Percentiles rank a stretch among this genome's conserved stretches.
These are phyloP conservation scores for Ceriagrion tenellum DNA, from an alignment of 2,888 invertebrate genomes.

Conservation along the genomic window DNA sequence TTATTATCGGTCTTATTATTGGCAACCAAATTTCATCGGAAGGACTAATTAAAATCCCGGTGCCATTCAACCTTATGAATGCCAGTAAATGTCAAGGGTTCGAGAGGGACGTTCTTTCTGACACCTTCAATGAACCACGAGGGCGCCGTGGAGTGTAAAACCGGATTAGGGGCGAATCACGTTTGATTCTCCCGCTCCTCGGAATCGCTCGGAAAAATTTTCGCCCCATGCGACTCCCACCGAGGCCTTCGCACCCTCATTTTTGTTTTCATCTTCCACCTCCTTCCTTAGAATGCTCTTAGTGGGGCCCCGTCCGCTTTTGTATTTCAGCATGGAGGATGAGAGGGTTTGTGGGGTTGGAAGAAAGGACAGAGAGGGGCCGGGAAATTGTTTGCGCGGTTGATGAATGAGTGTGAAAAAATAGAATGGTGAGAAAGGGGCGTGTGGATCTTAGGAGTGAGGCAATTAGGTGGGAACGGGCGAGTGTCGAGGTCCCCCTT, in stretches of 20 bases:
- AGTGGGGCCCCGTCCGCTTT: not conserved
- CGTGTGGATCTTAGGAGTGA: not conserved
- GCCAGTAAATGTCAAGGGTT: not conserved
- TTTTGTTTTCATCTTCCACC: not conserved
- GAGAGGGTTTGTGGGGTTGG: not conserved
- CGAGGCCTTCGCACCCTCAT: not conserved
- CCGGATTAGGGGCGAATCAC: not conserved
- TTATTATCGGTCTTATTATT: not conserved
- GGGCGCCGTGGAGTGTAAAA: not conserved
- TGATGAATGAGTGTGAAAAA: not conserved
- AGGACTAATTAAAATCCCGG: not conserved
- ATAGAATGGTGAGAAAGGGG: not conserved
- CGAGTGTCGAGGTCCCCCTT: not conserved
- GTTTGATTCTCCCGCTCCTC: not conserved
- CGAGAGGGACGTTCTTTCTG: not conserved
- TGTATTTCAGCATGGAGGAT: not conserved
- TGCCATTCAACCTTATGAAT: not conserved
- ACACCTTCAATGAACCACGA: not conserved
- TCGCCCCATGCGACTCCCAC: not conserved
- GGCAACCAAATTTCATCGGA: not conserved
- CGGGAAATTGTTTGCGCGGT: not conserved
- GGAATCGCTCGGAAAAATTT: not conserved
- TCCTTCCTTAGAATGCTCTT: not conserved
- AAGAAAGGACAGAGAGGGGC: not conserved
- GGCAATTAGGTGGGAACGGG: not conserved